Evolutionary conservation across 1,140 invertebrate genomes (phyloP).

Genomic region (Thaumetopoea pityocampa): DNA sequence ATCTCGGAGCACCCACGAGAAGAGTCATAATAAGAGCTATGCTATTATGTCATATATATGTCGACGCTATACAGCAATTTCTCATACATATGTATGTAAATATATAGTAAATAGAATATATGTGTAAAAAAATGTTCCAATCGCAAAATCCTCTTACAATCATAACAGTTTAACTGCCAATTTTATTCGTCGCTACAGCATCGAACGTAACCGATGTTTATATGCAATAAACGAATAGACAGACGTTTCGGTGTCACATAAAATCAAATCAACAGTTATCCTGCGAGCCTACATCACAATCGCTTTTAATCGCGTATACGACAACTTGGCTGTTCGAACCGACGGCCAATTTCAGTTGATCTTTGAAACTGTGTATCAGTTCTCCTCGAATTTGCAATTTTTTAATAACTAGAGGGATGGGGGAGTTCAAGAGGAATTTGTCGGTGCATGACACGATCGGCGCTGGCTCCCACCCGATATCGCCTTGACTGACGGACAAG

Average conservation of each 20-base stretch:
- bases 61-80: too few species aligned
- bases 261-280: conserved; percentile 75
- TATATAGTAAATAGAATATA: too few species aligned
- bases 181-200: conserved; percentile 23
- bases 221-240: conserved; percentile 71
- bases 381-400: conserved; percentile 3
- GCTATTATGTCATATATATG: too few species aligned
- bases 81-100: too few species aligned
- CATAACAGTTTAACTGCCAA: conserved; percentile 65
- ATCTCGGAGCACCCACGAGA: too few species aligned
- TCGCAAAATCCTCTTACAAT: conserved; percentile 41
- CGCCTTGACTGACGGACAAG: conserved; percentile 81
- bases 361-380: conserved; percentile 9
- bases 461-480: conserved; percentile 72
- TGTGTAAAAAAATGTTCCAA: too few species aligned
- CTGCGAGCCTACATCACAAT: conserved; percentile 73
- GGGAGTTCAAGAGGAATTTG: conserved; percentile 31
- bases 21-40: too few species aligned
- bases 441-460: conserved; percentile 41
- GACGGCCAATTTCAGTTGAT: conserved; percentile 29
- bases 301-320: conserved; percentile 71
- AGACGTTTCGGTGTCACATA: conserved; percentile 71
- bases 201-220: conserved; percentile 55
- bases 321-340: conserved; percentile 65
- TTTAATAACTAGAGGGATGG: conserved; percentile 12